Percentiles rank a stretch among this genome's conserved stretches.
Evolutionary conservation across 1,140 invertebrate species (phyloP).

Genomic region (Pseudomyrmex sp.): DNA sequence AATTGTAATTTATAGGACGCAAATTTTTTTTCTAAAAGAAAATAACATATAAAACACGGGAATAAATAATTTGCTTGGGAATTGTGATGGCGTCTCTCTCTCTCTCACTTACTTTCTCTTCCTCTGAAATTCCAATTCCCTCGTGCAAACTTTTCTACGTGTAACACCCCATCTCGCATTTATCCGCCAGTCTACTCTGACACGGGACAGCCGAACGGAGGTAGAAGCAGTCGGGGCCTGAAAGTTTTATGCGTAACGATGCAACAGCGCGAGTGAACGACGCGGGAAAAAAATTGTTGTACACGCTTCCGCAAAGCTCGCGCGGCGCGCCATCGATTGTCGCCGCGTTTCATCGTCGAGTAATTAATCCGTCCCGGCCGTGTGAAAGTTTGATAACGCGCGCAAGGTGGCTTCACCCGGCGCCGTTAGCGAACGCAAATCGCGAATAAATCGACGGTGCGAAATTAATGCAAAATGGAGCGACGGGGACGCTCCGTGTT

Average conservation of each 20-base stretch:
- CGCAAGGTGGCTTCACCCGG: slow-evolving; percentile 24
- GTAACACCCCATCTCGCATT: slow-evolving; percentile 43
- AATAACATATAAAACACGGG: background rate
- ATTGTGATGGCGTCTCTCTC: slow-evolving; percentile 1
- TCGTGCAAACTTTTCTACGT: slow-evolving; percentile 53
- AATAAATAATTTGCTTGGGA: slow-evolving; percentile 50
- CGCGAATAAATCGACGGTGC: slow-evolving; percentile 54
- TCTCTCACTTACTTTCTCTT: background rate
- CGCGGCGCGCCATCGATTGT: slow-evolving; percentile 23
- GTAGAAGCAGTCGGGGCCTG: slow-evolving; percentile 8
- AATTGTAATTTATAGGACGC: background rate
- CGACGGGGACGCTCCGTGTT: background rate
- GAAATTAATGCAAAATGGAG: slow-evolving; percentile 58
- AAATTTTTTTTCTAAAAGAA: background rate
- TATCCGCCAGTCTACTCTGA: slow-evolving; percentile 47
- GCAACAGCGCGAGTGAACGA: background rate
- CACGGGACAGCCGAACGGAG: slow-evolving; percentile 37
- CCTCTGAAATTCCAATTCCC: slow-evolving; percentile 47
- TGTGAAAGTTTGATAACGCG: slow-evolving; percentile 56
- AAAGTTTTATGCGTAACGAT: slow-evolving; percentile 48
- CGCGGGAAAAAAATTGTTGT: slow-evolving; percentile 29
- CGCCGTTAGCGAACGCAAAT: slow-evolving; percentile 48
- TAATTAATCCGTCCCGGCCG: slow-evolving; percentile 53
- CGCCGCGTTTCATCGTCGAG: slow-evolving; percentile 29
- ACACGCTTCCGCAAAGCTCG: slow-evolving; percentile 24